A percentile compares a stretch with the other conserved stretches of the same genome.
These are phyloP conservation scores for Campoletis sonorensis DNA, from an alignment of 1,140 invertebrate genomes.

Conservation along the genomic window DNA sequence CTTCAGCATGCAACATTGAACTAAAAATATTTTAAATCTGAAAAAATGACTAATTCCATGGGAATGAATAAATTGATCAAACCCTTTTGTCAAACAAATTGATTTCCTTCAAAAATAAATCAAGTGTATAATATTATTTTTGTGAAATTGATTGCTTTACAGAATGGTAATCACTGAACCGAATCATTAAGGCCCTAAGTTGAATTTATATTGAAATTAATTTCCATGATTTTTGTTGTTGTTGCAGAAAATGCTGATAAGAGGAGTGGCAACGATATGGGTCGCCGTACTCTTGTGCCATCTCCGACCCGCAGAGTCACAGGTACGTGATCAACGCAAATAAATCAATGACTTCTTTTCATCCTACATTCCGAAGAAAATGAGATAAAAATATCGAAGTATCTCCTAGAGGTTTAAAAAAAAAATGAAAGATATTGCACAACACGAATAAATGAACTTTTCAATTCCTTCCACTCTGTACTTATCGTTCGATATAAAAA, in stretches of 20 bases:
- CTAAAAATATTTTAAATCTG: too few species aligned
- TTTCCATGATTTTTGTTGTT: slow-evolving; percentile 54
- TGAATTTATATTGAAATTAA: background rate
- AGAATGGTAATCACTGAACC: too few species aligned
- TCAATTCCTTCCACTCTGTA: background rate
- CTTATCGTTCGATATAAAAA: background rate
- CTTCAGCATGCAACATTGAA: too few species aligned
- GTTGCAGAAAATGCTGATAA: slow-evolving; percentile 78
- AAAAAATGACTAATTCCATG: too few species aligned
- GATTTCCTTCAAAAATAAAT: too few species aligned
- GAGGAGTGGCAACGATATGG: slow-evolving; percentile 76
- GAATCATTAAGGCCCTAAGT: too few species aligned
- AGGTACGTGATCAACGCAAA: slow-evolving; percentile 70
- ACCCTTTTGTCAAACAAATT: too few species aligned
- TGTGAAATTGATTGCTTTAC: too few species aligned
- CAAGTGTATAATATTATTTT: too few species aligned
- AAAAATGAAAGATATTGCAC: background rate
- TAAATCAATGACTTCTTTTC: background rate
- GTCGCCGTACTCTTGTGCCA: slow-evolving; percentile 77
- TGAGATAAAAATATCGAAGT: background rate
- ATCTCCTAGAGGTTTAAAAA: background rate
- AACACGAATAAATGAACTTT: background rate
- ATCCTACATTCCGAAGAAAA: background rate
- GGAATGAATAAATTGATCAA: too few species aligned
- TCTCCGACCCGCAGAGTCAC: slow-evolving; percentile 74